These are phyloP conservation scores for Phalloptychus januarius DNA, from an alignment of 2,797 vertebrate genomes.

Conservation along the genomic window DNA sequence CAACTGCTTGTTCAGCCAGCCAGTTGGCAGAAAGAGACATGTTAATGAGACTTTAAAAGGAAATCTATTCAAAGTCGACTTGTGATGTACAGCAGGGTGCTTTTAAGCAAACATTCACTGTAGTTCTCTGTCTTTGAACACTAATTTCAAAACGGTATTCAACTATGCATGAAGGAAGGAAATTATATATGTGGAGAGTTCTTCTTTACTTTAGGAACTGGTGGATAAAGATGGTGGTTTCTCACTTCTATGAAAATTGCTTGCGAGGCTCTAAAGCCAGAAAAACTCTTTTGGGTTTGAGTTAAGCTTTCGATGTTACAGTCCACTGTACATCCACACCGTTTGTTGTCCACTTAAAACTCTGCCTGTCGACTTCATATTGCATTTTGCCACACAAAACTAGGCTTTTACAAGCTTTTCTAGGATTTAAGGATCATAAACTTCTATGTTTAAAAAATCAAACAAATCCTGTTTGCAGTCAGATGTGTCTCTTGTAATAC, in stretches of 20 bases:
- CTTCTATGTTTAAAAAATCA: background rate
- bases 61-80: conserved; percentile 7
- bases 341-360: conserved; percentile 3
- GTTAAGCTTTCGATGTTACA: background rate
- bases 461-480: background rate
- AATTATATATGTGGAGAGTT: background rate
- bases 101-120: background rate
- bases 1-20: background rate
- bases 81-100: background rate
- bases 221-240: background rate
- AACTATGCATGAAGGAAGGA: background rate
- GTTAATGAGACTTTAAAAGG: conserved; percentile 8
- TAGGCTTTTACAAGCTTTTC: background rate
- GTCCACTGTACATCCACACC: background rate
- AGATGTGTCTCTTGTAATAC: background rate
- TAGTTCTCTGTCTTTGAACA: conserved; percentile 1
- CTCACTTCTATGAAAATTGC: background rate
- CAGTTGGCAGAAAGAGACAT: background rate
- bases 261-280: background rate
- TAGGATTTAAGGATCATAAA: background rate
- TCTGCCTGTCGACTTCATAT: background rate
- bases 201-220: background rate
- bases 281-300: background rate
- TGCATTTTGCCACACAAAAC: background rate
- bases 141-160: background rate